Conservation (phyloP, 1,140 invertebrate species). For the Kradibia gibbosae region DNA sequence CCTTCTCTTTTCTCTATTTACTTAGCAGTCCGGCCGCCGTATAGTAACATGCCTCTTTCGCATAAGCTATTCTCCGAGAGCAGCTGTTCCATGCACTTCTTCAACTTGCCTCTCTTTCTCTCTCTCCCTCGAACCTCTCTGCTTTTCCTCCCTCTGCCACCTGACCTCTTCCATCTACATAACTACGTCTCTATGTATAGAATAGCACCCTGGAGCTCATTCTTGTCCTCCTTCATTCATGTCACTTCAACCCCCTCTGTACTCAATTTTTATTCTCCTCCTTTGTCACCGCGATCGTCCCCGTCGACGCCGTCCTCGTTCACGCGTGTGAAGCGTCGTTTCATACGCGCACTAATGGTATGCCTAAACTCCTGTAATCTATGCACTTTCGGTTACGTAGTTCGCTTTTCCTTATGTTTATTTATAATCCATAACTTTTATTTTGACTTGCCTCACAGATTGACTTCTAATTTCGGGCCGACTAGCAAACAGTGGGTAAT, state of each 20-base stretch:
- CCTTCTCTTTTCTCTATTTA: slow-evolving; percentile 28
- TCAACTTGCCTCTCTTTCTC: not conserved
- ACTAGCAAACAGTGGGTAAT: not conserved
- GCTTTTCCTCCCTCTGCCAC: slow-evolving; percentile 14
- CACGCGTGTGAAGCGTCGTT: slow-evolving; percentile 13
- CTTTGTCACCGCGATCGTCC: not conserved
- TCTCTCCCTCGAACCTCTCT: slow-evolving; percentile 17
- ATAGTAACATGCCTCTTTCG: not conserved
- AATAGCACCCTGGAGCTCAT: not conserved
- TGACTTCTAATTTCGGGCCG: slow-evolving; percentile 41
- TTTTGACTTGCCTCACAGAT: not conserved
- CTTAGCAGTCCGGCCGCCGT: not conserved
- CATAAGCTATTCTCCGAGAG: slow-evolving; percentile 37
- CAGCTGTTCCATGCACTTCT: slow-evolving; percentile 25
- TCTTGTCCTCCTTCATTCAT: slow-evolving; percentile 32
- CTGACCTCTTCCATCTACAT: slow-evolving; percentile 8
- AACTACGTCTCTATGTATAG: not conserved
- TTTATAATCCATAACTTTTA: slow-evolving; percentile 1
- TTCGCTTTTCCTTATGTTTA: slow-evolving; percentile 12
- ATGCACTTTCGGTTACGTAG: not conserved
- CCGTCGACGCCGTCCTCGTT: not conserved
- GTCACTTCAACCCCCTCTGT: slow-evolving; percentile 11
- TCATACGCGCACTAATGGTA: not conserved
- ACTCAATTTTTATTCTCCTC: not conserved
- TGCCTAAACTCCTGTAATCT: slow-evolving; percentile 16